Base-by-base conservation (phyloP, 2,888 invertebrate species). In the Agriopis marginaria region DNA sequence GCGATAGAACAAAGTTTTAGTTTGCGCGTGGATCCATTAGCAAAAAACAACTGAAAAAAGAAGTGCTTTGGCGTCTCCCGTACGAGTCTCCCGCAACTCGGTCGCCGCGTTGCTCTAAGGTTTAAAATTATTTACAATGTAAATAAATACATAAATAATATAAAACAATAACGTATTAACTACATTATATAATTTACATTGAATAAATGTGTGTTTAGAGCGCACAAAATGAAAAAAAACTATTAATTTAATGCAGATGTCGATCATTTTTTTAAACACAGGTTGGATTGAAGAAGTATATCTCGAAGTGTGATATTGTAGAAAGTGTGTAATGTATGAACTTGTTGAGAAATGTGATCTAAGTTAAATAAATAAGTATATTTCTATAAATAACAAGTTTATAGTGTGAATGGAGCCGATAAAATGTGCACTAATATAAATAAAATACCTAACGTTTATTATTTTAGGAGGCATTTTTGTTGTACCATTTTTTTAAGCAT, bases 311-410 rank as follows among this genome's bases (percentile, higher is more conserved):
- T 89, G 89, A 89, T 89, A 85, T 75, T 85, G 81, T 87, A 81
- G 78, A 83, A 83, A 82, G 83, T 80, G 82, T 89, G 83, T 83
- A 66, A 78, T 58, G 84, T 82, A 82, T 86, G 86, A 70, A 82
- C 80, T 84, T 84, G 78, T 82, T 85, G 85, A 84, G 80, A 89
- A 89, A 85, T 91, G 91, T 91, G 90, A 91, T 92, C 80, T 91
- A 87, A 87, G 82, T 82, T 87, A 86, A 86, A 82, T 83, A 83
- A 81, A 77, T 83, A 81, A 82, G 68, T 59, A 64, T 75, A 66
- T 72, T 71, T 66, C 66, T 73, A 73, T 70, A 59, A 71, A 72
- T 72, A 70, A 74, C 74, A 62, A 61, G 63, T 72, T 72, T 68
- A 66, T 65, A n/a, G 32, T 72, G 63, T 71, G 51, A 68, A 49